These are phyloP conservation scores for Anas georgica DNA, from an alignment of 2,797 vertebrate species.

Conservation along the genomic window DNA sequence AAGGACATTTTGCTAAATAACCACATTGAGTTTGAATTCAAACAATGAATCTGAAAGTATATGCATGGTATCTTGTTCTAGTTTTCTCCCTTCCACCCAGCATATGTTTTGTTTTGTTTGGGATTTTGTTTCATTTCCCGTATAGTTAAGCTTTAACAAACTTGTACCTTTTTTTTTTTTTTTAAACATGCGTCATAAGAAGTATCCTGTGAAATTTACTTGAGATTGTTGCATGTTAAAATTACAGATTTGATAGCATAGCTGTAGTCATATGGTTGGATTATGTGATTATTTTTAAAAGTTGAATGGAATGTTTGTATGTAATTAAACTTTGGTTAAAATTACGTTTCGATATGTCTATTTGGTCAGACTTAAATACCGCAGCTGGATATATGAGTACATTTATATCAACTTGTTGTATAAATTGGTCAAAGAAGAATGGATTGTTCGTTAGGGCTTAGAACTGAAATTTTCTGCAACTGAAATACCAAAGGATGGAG, in stretches of 20 bases:
- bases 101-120: neutral
- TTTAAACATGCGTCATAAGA: neutral
- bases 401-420: neutral
- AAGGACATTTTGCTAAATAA: constrained; percentile 66
- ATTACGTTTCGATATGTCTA: neutral
- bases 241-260: neutral
- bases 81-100: neutral
- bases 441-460: neutral
- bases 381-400: neutral
- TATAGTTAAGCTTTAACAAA: constrained; percentile 20
- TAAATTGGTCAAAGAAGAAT: neutral
- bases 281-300: neutral
- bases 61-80: constrained; percentile 64
- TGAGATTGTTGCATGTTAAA: constrained; percentile 51
- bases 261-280: neutral
- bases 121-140: constrained; percentile 20
- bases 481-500: neutral
- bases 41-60: constrained; percentile 59
- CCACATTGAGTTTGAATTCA: constrained; percentile 65
- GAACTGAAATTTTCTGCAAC: neutral
- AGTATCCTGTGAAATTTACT: constrained; percentile 40
- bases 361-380: neutral
- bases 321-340: neutral
- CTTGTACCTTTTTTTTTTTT: neutral
- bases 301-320: neutral